Evolutionary conservation across 1,140 invertebrate species (phyloP), one percentile per base, ranked within the genome.

Genomic region (Nasonia longicornis): DNA sequence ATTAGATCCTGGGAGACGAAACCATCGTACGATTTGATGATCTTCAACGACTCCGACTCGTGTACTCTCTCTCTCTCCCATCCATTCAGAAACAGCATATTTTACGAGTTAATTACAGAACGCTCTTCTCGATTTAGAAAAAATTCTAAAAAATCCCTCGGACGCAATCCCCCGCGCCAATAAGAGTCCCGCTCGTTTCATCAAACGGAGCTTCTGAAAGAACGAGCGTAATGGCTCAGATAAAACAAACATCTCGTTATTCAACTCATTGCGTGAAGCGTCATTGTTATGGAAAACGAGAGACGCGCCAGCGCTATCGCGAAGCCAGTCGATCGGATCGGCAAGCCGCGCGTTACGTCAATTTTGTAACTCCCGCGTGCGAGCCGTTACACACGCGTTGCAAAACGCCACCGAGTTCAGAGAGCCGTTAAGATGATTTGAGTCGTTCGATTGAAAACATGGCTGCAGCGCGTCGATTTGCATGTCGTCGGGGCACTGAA

Each of bases 201-300:
- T 71, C 26, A 38, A 35, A 16, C 3, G 8, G 12, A n/a, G 10
- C 69, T 29, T 38, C 16, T n/a, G 12, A 71, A 42, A 38, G 20
- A 31, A 31, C 6, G 11, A 38, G 35, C 45, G 35, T 26, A 70
- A 71, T 22, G 22, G 29, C 11, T n/a, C 10, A 31, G 20, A 79
- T 64, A 58, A 66, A 63, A 73, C 7, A 29, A 73, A 66, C 70
- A 31, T 69, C 16, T 69, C 42, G 72, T 75, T 70, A 70, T 52
- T 80, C 7, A 58, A 67, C 20, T 75, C 72, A 70, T 48, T 75
- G 64, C 64, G 14, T 42, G 64, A 58, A 76, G 58, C 45, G 48
- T 77, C 31, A 77, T 77, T 77, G 48, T 58, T 77, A 81, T 71
- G 73, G 48, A 52, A 74, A 80, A 63, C 38, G 64, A n/a, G 35